Percentiles rank a stretch among this genome's conserved stretches.
Conservation (phyloP, 2,888 invertebrate genomes). For the Coenonympha arcania region DNA sequence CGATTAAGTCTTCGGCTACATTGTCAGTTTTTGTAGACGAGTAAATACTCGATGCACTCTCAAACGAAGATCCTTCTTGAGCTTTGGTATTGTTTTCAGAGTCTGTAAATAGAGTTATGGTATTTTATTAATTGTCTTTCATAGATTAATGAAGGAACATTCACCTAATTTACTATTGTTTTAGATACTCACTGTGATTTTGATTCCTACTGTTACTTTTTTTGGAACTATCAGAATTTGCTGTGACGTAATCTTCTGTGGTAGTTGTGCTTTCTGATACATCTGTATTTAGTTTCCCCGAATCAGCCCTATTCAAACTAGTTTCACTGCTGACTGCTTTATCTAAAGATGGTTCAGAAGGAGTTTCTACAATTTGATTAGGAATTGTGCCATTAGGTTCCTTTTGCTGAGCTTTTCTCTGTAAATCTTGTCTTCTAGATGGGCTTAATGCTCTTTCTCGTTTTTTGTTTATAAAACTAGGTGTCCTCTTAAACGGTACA, state of each 20-base stretch:
- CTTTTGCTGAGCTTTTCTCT: slow-evolving; percentile 56
- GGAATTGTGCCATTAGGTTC: slow-evolving; percentile 62
- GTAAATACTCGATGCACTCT: slow-evolving; percentile 87
- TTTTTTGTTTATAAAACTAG: slow-evolving; percentile 69
- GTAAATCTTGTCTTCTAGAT: slow-evolving; percentile 66
- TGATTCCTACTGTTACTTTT: slow-evolving; percentile 71
- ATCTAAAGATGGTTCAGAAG: slow-evolving; percentile 48
- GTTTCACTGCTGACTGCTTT: slow-evolving; percentile 60
- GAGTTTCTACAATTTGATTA: slow-evolving; percentile 56
- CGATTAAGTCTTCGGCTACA: slow-evolving; percentile 76
- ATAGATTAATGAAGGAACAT: not conserved
- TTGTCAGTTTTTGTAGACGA: slow-evolving; percentile 83
- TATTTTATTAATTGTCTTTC: no score
- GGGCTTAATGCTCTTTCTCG: slow-evolving; percentile 69
- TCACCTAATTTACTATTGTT: not conserved
- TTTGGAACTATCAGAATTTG: slow-evolving; percentile 83
- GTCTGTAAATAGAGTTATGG: no score
- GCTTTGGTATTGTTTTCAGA: slow-evolving; percentile 75
- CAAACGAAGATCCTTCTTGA: slow-evolving; percentile 88
- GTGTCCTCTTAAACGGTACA: slow-evolving; percentile 65
- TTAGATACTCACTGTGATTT: slow-evolving; percentile 53
- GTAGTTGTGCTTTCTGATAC: slow-evolving; percentile 90
- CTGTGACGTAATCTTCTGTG: slow-evolving; percentile 90
- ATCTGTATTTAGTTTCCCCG: slow-evolving; percentile 82
- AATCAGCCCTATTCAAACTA: slow-evolving; percentile 79